Percentiles rank a stretch among this genome's conserved stretches.
Conservation (phyloP, 2,113 vertebrate species). For the Shinisaurus crocodilurus region DNA sequence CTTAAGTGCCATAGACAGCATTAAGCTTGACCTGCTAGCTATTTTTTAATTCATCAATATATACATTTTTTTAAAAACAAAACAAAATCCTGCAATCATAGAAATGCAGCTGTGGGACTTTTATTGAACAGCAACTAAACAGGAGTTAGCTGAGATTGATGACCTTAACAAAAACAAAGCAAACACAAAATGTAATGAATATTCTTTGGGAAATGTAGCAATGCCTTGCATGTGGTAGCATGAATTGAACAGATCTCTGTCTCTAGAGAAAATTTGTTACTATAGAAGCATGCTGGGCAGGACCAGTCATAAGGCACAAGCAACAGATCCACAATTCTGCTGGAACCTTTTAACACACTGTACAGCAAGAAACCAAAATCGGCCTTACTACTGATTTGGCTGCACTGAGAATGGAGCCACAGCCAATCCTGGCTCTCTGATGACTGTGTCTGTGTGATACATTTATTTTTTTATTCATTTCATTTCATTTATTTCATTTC, state of each 20-base stretch:
- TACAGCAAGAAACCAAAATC: neutral
- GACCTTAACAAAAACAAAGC: constrained; percentile 37
- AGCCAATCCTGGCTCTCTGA: neutral
- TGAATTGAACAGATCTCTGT: neutral
- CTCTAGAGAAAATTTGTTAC: constrained; percentile 23
- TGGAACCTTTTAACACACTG: neutral
- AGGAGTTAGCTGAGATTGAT: constrained; percentile 9
- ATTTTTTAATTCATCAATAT: constrained; percentile 61
- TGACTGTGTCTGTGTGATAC: neutral
- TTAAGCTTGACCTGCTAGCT: constrained; percentile 46
- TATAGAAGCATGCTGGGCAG: constrained; percentile 13
- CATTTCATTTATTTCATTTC: too few relatives aligned
- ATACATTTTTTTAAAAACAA: neutral
- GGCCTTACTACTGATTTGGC: neutral
- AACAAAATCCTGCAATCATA: constrained; percentile 54
- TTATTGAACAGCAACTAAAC: constrained; percentile 49
- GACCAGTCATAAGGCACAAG: neutral
- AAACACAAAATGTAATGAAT: constrained; percentile 28
- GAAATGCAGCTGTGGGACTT: constrained; percentile 4
- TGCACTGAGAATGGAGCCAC: neutral
- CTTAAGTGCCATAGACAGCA: neutral
- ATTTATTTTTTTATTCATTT: too few relatives aligned
- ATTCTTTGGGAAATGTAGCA: constrained; percentile 19
- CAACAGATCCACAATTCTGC: neutral
- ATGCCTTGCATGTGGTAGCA: constrained; percentile 26